phyloP scores from a whole-genome alignment of 1,140 invertebrate species.

The Drosophila varians region DNA sequence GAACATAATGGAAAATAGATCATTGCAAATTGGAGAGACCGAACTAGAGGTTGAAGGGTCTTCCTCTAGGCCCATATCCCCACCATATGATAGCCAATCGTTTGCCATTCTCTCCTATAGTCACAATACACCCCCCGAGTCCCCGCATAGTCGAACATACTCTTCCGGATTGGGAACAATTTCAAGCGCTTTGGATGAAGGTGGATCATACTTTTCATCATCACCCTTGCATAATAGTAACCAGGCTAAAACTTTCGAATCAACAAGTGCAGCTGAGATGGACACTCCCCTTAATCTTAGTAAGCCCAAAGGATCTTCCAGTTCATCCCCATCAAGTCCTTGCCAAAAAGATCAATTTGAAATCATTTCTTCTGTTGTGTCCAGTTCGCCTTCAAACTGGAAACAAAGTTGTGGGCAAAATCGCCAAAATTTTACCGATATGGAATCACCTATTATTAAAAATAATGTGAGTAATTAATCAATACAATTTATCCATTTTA shows the following conservation, averaged over 20 bases:
- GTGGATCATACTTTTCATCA: slow-evolving; percentile 31
- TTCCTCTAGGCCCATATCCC: slow-evolving; percentile 35
- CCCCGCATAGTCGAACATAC: slow-evolving; percentile 59
- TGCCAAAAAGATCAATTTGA: slow-evolving; percentile 39
- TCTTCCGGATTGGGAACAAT: background rate
- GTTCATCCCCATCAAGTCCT: slow-evolving; percentile 53
- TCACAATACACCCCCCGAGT: slow-evolving; percentile 83
- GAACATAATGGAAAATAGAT: slow-evolving; percentile 14
- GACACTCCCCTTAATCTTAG: slow-evolving; percentile 94
- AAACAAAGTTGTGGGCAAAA: slow-evolving; percentile 34
- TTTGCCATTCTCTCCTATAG: slow-evolving; percentile 26
- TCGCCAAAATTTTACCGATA: slow-evolving; percentile 40
- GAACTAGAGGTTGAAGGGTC: slow-evolving; percentile 2
- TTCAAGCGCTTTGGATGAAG: slow-evolving; percentile 4
- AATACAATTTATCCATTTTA: no score
- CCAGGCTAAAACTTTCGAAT: slow-evolving; percentile 23
- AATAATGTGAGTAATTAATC: slow-evolving; percentile 40
- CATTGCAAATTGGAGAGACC: slow-evolving; percentile 4
- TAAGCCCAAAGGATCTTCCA: slow-evolving; percentile 89
- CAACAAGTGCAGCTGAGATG: slow-evolving; percentile 78
- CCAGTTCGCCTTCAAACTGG: slow-evolving; percentile 80
- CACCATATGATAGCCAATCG: slow-evolving; percentile 13
- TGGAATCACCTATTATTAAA: slow-evolving; percentile 56
- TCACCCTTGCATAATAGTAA: slow-evolving; percentile 61
- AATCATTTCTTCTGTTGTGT: slow-evolving; percentile 51